Percentiles rank a stretch among this genome's conserved stretches.
These are phyloP conservation scores for Pachyuromys duprasi DNA, from an alignment of 2,797 vertebrate species.

Conservation along the genomic window DNA sequence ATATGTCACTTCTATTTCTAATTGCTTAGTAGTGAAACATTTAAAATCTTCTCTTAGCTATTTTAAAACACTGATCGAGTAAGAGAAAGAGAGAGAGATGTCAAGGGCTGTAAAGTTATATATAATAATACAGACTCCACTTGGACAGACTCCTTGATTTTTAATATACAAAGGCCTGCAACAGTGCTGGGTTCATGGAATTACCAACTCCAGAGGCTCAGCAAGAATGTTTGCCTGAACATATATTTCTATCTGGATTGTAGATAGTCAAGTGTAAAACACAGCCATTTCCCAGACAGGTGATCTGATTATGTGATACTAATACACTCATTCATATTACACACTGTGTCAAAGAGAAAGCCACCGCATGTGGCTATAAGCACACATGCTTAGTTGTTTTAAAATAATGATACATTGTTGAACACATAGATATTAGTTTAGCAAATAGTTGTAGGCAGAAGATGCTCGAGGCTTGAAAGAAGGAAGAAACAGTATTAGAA, in stretches of 20 bases:
- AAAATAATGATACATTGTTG: slow-evolving; percentile 54
- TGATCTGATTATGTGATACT: not conserved
- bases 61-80: not conserved
- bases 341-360: slow-evolving; percentile 32
- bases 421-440: slow-evolving; percentile 65
- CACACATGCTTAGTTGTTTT: not conserved
- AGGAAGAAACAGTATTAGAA: slow-evolving; percentile 77
- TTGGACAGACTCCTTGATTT: not conserved
- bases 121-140: not conserved
- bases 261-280: not conserved
- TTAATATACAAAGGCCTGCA: not conserved
- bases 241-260: not conserved
- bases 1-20: not conserved
- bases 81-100: not conserved
- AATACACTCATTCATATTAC: not conserved
- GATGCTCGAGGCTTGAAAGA: slow-evolving; percentile 66
- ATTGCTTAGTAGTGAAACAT: not conserved
- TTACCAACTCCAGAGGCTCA: too few species aligned
- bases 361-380: not conserved
- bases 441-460: not conserved
- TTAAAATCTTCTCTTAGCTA: not conserved
- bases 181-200: not conserved
- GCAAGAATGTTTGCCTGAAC: not conserved
- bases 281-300: not conserved
- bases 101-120: not conserved